Evolutionary conservation across 2,888 invertebrate species (phyloP).

Genomic region (Gortyna flavago): DNA sequence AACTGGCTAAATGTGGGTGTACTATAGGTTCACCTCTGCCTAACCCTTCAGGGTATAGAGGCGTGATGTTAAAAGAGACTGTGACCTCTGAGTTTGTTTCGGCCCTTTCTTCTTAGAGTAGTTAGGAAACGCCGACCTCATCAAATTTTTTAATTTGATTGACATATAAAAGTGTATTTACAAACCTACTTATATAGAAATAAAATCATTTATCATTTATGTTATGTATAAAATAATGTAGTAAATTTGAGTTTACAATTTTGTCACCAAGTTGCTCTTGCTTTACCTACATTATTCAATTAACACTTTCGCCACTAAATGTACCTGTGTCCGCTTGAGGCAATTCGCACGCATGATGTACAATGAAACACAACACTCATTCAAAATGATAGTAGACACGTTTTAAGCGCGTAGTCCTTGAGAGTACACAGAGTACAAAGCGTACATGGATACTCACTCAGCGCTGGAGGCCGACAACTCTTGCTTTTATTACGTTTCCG

Average conservation of each 20-base stretch:
- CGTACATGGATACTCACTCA: constrained; percentile 65
- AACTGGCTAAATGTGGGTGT: no score
- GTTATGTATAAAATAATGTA: background rate
- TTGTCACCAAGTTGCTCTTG: background rate
- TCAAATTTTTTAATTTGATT: no score
- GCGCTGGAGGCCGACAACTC: constrained; percentile 54
- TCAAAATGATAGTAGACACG: constrained; percentile 41
- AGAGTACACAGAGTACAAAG: constrained; percentile 34
- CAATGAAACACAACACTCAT: constrained; percentile 43
- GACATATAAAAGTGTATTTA: no score
- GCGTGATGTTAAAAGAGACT: no score
- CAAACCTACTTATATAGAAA: no score
- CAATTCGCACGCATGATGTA: constrained; percentile 18
- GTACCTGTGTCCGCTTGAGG: constrained; percentile 28
- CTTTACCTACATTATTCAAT: background rate
- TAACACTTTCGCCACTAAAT: constrained; percentile 14
- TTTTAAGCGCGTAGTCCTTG: constrained; percentile 48
- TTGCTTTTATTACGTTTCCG: constrained; percentile 63
- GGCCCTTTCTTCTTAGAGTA: no score
- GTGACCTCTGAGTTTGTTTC: no score
- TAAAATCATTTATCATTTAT: no score
- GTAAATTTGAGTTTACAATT: background rate
- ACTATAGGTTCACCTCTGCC: background rate
- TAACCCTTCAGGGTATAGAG: background rate
- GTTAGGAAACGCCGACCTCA: no score